Evolutionary conservation across 2,113 vertebrate genomes (phyloP).

Genomic region (Lampris incognitus): DNA sequence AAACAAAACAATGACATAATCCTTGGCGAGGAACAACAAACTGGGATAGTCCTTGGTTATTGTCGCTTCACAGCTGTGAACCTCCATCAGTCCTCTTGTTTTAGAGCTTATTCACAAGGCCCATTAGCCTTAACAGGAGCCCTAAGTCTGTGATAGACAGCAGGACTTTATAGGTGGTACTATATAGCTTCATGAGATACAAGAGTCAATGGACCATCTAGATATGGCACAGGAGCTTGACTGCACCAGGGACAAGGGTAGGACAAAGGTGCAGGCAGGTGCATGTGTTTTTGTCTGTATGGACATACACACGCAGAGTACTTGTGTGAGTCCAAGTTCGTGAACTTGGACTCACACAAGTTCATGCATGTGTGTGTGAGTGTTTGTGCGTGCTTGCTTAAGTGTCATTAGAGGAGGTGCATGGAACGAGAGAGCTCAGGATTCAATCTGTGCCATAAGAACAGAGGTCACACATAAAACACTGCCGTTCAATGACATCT

Average conservation of each 20-base stretch:
- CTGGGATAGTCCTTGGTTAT: slow-evolving; percentile 24
- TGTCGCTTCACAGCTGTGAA: slow-evolving; percentile 53
- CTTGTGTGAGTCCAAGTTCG: no score
- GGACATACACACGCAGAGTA: neutral
- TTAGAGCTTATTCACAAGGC: slow-evolving; percentile 58
- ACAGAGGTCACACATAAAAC: slow-evolving; percentile 66
- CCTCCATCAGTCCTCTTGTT: slow-evolving; percentile 63
- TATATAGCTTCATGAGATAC: slow-evolving; percentile 65
- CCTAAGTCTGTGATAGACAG: slow-evolving; percentile 47
- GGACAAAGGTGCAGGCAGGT: slow-evolving; percentile 36
- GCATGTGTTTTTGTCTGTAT: neutral
- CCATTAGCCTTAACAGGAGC: slow-evolving; percentile 60
- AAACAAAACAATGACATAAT: slow-evolving; percentile 48
- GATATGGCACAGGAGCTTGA: slow-evolving; percentile 60
- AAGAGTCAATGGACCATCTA: slow-evolving; percentile 68
- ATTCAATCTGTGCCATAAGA: slow-evolving; percentile 56
- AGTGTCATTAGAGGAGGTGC: slow-evolving; percentile 15
- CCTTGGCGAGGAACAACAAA: slow-evolving; percentile 62
- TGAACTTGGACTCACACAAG: neutral
- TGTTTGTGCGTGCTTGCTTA: neutral
- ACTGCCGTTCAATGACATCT: slow-evolving; percentile 71
- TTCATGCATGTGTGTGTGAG: neutral
- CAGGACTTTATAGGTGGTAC: slow-evolving; percentile 60
- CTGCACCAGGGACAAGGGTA: slow-evolving; percentile 53
- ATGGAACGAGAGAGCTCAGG: slow-evolving; percentile 14